Conservation (phyloP, 2,888 invertebrate species). For the Latrodectus hesperus region DNA sequence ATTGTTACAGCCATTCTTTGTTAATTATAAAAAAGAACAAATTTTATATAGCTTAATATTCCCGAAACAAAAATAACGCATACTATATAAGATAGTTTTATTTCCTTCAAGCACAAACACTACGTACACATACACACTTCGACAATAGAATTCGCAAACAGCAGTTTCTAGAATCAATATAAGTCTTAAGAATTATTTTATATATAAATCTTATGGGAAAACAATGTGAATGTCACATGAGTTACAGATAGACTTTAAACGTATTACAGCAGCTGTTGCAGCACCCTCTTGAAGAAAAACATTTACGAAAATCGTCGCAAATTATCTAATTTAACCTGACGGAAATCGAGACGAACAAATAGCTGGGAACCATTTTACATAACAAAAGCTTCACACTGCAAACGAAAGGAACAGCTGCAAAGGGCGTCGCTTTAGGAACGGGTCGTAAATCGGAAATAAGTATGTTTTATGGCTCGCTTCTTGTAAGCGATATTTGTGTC, state of each 20-base stretch:
- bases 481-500: constrained; percentile 9
- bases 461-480: constrained; percentile 8
- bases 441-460: neutral
- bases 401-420: neutral
- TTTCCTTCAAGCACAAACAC: no score
- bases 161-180: no score
- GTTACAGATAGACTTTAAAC: neutral
- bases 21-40: no score
- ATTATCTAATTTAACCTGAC: neutral
- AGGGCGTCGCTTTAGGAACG: neutral
- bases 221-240: neutral
- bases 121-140: no score
- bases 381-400: neutral
- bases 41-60: no score
- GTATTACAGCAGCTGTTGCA: no score
- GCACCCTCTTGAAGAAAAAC: neutral
- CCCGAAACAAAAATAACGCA: no score
- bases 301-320: neutral
- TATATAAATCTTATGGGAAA: neutral
- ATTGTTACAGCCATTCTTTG: no score
- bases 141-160: no score
- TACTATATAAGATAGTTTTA: no score
- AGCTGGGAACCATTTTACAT: neutral
- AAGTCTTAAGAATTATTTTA: no score
- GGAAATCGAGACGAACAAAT: neutral